Base-by-base conservation (phyloP, 2,113 vertebrate species). In the Ginglymostoma cirratum region DNA sequence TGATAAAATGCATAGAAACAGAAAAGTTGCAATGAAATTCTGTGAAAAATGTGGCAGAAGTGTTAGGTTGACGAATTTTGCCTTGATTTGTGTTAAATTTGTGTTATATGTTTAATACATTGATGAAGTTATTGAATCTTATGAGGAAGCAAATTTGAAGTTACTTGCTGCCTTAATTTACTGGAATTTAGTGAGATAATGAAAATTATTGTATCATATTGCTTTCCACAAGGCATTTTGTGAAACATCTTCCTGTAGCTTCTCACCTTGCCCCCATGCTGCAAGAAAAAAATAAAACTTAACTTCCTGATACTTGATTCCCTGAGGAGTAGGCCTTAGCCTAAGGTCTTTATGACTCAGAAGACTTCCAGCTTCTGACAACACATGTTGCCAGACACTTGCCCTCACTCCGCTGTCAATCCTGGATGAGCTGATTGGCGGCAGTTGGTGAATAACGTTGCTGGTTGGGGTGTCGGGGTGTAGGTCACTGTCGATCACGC, bases 141-240 rank as follows among this genome's bases (percentile, higher is more conserved):
- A 61, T 52, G 10, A 89, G 30, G 86, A 89, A 89, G 24, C 55
- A 48, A 55, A 34, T 30, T 89, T 34, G 30, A 21, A 55, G 24
- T 61, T 55, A 52, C 55, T 89, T 89, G 15, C 52, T 89, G 4
- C 24, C 23, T 34, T 55, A 93, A 93, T 65, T 10, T 38, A 93
- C 45, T 38, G 86, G 52, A 89, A 55, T 89, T 89, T 48, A 89
- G 55, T 89, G 86, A 55, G 86, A 52, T 55, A 89, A 89, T 89
- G 12, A 48, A 89, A 34, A 21, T 61, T 61, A 61, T 48, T 61
- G 55, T 61, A 8, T 38, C 34, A 94, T 42, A 27, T 90, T 61
- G 66, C 38, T 66, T 94, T 69, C 24, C 92, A 27, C 69, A 94
- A 70, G 66, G 65, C n/a, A 67, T 45, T 23, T 45, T 67, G 92